Base-by-base conservation (phyloP, 2,113 vertebrate genomes). In the Dicerorhinus sumatrensis region DNA sequence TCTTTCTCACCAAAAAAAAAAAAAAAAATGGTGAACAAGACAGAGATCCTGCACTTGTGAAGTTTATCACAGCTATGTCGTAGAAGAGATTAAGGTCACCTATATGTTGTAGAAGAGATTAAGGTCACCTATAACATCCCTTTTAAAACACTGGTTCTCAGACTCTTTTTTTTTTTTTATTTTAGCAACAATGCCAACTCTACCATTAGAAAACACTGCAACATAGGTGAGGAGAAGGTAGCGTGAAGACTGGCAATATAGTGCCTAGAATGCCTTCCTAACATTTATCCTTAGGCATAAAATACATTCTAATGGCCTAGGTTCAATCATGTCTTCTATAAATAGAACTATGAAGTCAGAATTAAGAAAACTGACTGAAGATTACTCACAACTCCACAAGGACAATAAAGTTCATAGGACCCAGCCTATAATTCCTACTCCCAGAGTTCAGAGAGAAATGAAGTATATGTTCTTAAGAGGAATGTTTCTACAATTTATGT, bases 321-420 rank as follows among this genome's bases (percentile, higher is more conserved):
- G 21, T 72, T 89, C 6, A 46, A 29, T 36, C 56, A 79, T 6
- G 54, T 56, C n/a, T 91, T 51, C 58, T 86, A 21, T 42, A 86
- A 72, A 20, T 31, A 89, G 16, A 94, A 92, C 11, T 75, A 76
- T 39, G 8, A 86, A 89, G 73, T 85, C 77, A 62, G 13, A 67
- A 29, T 84, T 84, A 56, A 92, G 67, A 72, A 92, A 92, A 86
- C 3, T 70, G n/a, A 89, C 62, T 90, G 36, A 76, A 77, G 54
- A 83, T 79, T 91, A 60, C 1, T 81, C 17, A 79, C 12, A 86
- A 81, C 46, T 77, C 36, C 29, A 17, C n/a, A n/a, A 86, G 27
- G 48, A 46, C 4, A 77, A 6, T 48, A 63, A 82, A 91, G 12
- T 7, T 70, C 23, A 94, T 2, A 48, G 65, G 46, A 81, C 33